A percentile compares a stretch with the other conserved stretches of the same genome.
These are phyloP conservation scores for Hydra vulgaris DNA, from an alignment of 30 jellyfish, hydroid and myxozoan species.

Conservation along the genomic window DNA sequence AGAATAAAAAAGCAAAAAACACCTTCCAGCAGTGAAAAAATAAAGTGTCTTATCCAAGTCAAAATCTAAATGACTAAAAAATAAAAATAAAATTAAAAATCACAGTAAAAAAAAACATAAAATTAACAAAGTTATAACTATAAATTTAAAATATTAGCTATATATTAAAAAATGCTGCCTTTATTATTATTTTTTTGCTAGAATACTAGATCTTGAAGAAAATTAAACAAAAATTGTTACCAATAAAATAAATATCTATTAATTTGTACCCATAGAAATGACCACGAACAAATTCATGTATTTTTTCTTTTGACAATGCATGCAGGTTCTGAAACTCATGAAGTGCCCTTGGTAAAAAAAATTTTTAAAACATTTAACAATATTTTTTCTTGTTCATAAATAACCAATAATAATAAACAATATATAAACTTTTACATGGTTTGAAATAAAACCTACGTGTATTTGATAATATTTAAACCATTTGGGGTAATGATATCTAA, in stretches of 20 bases:
- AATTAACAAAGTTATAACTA: no score
- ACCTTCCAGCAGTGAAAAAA: slow-evolving; percentile 97
- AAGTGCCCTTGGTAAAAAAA: slow-evolving; percentile 47
- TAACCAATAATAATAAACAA: no score
- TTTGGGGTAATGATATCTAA: slow-evolving; percentile 85
- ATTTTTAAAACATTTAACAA: no score
- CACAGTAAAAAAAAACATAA: no score
- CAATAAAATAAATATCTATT: background rate
- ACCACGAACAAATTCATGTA: slow-evolving; percentile 89
- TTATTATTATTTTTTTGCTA: no score
- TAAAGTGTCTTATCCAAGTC: slow-evolving; percentile 87
- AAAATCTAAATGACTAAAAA: slow-evolving; percentile 67
- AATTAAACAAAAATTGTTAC: background rate
- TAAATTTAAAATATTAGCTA: background rate
- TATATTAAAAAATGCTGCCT: no score
- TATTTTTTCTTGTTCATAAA: no score
- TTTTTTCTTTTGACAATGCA: slow-evolving; percentile 67
- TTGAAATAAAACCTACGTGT: slow-evolving; percentile 76
- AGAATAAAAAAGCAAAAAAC: background rate
- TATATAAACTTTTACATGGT: no score
- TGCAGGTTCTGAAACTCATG: slow-evolving; percentile 92
- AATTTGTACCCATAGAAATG: slow-evolving; percentile 86
- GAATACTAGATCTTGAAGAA: no score
- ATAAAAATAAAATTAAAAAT: slow-evolving; percentile 3
- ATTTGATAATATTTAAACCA: slow-evolving; percentile 84